Evolutionary conservation across 2,797 vertebrate genomes (phyloP), one percentile per base, ranked within the genome.

Genomic region (Pristis pectinata): DNA sequence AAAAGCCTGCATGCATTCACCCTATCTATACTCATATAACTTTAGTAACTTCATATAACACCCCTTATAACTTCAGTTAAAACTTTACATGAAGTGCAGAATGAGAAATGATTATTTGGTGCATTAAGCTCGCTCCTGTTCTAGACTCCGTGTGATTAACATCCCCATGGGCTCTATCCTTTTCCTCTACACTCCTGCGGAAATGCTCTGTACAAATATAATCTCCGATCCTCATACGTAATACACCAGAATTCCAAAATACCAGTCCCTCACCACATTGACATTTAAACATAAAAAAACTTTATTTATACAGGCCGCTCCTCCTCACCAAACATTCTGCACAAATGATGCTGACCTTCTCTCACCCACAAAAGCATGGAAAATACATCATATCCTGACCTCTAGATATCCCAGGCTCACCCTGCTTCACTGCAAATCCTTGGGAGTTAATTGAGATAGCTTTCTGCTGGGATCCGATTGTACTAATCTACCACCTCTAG

Each of bases 211-310:
- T 17, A 1, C 83, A 87, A 59, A 30, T 59, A 85, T 56, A 85
- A 49, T 85, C 82, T 30, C 27, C 56, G 83, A 87, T 59, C 83
- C 53, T 53, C 83, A n/a, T 53, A 34, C 34, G 34, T 87, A 87
- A 53, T 30, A 34, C 27, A 56, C 1, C 83, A 87, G 53, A 87
- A 87, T 87, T 87, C 83, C 53, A 87, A 59, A 87, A 59, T 59
- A 87, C 59, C 53, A 87, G n/a, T 87, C 83, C 41, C 34, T 87
- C 83, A 87, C 30, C 83, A 87, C 83, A 59, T 87, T 53, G 59
- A 83, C 53, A 53, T 87, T n/a, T n/a, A n/a, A n/a, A n/a, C n/a
- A n/a, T n/a, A n/a, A n/a, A n/a, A n/a, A n/a, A n/a, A n/a, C n/a
- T n/a, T n/a, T n/a, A n/a, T n/a, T n/a, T n/a, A n/a, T n/a, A n/a